phyloP scores from a whole-genome alignment of 2,888 invertebrate genomes.

The Leptinotarsa juncta region DNA sequence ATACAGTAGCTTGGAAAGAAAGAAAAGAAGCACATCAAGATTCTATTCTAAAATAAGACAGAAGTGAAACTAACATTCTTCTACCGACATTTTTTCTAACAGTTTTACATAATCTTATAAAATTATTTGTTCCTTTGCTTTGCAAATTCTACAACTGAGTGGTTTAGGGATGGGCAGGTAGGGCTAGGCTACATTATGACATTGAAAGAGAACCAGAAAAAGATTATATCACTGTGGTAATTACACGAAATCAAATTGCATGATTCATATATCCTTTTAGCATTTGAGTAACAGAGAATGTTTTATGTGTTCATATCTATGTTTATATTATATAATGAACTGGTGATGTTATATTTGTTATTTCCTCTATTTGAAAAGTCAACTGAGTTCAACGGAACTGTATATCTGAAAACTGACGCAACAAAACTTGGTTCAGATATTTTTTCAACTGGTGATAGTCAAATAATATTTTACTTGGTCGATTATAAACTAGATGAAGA shows the following conservation, averaged over 20 bases:
- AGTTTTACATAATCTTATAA: conserved; percentile 12
- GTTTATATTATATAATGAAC: not conserved
- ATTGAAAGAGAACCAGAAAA: not conserved
- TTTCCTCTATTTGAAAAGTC: no score
- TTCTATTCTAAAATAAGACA: conserved; percentile 34
- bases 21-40: conserved; percentile 46
- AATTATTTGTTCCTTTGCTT: conserved; percentile 8
- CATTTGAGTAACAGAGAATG: not conserved
- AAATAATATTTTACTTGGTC: no score
- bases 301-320: not conserved
- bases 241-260: not conserved
- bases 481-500: no score
- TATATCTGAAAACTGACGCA: no score
- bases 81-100: not conserved
- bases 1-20: conserved; percentile 77
- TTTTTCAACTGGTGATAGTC: no score
- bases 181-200: not conserved
- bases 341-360: no score
- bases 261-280: not conserved
- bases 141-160: not conserved
- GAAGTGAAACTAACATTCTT: conserved; percentile 12
- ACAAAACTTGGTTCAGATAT: no score
- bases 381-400: no score
- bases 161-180: not conserved
- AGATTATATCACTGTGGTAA: not conserved